These are phyloP conservation scores for Paracyclopina nana DNA, from an alignment of 1,140 invertebrate genomes.

Conservation along the genomic window DNA sequence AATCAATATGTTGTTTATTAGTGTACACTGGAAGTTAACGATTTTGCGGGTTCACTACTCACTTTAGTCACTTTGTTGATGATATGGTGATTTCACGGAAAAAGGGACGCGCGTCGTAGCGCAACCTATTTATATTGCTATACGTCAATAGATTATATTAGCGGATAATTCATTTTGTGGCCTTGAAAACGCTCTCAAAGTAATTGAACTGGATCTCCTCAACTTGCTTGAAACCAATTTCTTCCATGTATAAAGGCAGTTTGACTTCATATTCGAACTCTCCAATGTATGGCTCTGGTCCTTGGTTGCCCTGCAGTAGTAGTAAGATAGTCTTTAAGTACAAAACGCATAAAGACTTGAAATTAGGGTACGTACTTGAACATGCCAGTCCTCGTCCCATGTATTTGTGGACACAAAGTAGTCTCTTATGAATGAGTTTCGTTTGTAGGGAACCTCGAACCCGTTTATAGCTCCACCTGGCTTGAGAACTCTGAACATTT, in stretches of 20 bases:
- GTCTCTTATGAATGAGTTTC: background rate
- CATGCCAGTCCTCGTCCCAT: slow-evolving; percentile 10
- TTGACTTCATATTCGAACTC: slow-evolving; percentile 2
- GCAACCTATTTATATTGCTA: too few relatives aligned
- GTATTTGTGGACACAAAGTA: background rate
- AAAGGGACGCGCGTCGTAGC: too few relatives aligned
- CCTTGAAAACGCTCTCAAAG: slow-evolving; percentile 12
- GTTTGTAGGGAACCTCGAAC: slow-evolving; percentile 11
- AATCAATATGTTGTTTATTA: too few relatives aligned
- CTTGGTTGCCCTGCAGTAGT: background rate
- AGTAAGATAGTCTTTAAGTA: too few relatives aligned
- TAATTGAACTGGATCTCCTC: background rate
- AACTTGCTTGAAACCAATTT: slow-evolving; percentile 3
- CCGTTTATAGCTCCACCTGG: slow-evolving; percentile 7
- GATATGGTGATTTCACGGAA: too few relatives aligned
- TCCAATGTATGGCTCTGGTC: slow-evolving; percentile 10
- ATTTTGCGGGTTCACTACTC: too few relatives aligned
- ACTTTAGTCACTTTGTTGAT: too few relatives aligned
- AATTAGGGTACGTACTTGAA: too few relatives aligned
- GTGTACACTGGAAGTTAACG: too few relatives aligned
- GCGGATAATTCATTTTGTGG: too few relatives aligned
- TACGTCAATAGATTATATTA: too few relatives aligned
- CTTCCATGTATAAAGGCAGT: background rate
- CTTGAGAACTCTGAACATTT: slow-evolving; percentile 4
- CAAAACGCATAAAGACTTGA: too few relatives aligned